phyloP scores from a whole-genome alignment of 1,140 invertebrate species.

The Eumaeus atala region DNA sequence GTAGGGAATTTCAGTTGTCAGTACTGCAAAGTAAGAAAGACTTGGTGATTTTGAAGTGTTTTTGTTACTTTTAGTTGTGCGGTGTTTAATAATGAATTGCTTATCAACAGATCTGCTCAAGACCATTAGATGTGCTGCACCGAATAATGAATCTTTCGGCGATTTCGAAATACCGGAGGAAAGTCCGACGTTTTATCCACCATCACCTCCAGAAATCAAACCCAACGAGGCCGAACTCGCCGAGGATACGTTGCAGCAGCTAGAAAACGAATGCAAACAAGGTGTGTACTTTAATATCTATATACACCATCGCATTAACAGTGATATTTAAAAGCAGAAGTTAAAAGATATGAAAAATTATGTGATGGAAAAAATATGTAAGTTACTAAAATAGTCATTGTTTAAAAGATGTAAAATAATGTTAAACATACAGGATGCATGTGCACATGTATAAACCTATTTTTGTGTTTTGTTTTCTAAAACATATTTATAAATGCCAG shows the following conservation, averaged over 20 bases:
- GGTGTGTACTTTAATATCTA: slow-evolving; percentile 32
- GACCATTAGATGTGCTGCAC: slow-evolving; percentile 49
- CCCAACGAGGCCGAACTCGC: slow-evolving; percentile 61
- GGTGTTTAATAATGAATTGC: slow-evolving; percentile 4
- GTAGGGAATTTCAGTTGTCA: slow-evolving; percentile 58
- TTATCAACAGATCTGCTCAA: slow-evolving; percentile 55
- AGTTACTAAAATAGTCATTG: no score
- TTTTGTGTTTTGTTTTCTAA: no score
- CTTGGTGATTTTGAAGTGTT: slow-evolving; percentile 5
- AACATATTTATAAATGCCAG: no score
- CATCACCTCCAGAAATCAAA: slow-evolving; percentile 58
- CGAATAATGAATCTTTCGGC: slow-evolving; percentile 40
- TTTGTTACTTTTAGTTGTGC: slow-evolving; percentile 12
- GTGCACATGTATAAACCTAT: no score
- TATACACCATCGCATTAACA: no score
- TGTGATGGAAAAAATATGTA: no score
- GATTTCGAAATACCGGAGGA: slow-evolving; percentile 28
- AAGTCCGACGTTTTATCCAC: slow-evolving; percentile 56
- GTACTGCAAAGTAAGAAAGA: slow-evolving; percentile 65
- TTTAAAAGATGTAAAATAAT: no score
- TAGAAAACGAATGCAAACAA: slow-evolving; percentile 69
- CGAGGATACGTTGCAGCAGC: slow-evolving; percentile 65
- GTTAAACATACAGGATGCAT: no score
- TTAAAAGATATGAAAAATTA: no score
- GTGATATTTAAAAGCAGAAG: no score